These are phyloP conservation scores for Odontomachus brunneus DNA, from an alignment of 1,140 invertebrate genomes.

Conservation along the genomic window DNA sequence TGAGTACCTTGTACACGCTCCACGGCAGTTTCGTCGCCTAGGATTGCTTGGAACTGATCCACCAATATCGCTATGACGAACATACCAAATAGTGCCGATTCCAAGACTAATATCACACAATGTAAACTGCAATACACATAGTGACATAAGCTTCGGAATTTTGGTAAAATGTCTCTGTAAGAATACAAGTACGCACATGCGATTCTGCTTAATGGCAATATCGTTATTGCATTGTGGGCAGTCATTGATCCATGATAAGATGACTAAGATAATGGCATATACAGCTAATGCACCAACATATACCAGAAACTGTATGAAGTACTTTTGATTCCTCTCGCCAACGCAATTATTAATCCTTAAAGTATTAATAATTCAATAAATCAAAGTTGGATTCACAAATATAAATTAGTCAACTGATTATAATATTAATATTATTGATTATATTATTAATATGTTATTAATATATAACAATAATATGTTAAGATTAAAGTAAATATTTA, in stretches of 20 bases:
- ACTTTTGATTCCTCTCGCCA: slow-evolving; percentile 97
- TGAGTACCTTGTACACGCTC: slow-evolving; percentile 92
- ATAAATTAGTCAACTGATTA: slow-evolving; percentile 3
- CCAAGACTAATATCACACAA: slow-evolving; percentile 93
- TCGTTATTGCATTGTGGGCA: slow-evolving; percentile 90
- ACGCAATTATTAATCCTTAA: slow-evolving; percentile 97
- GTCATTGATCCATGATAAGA: slow-evolving; percentile 91
- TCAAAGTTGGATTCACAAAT: slow-evolving; percentile 25
- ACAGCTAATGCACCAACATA: slow-evolving; percentile 89
- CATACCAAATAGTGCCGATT: slow-evolving; percentile 94
- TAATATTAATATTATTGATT: background rate
- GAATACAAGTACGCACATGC: slow-evolving; percentile 88
- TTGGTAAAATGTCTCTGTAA: background rate
- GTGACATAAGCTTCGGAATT: slow-evolving; percentile 36
- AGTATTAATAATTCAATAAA: slow-evolving; percentile 57
- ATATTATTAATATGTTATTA: too few relatives aligned
- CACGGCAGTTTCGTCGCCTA: slow-evolving; percentile 93
- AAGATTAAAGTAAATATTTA: background rate
- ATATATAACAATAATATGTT: too few relatives aligned
- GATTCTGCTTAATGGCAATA: slow-evolving; percentile 89
- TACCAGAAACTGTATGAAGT: slow-evolving; percentile 96
- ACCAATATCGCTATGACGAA: slow-evolving; percentile 96
- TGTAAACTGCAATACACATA: slow-evolving; percentile 90
- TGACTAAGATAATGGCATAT: slow-evolving; percentile 91
- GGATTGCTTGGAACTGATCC: slow-evolving; percentile 95